phyloP scores from a whole-genome alignment of 2,797 vertebrate genomes.

The Danio kyathit region DNA sequence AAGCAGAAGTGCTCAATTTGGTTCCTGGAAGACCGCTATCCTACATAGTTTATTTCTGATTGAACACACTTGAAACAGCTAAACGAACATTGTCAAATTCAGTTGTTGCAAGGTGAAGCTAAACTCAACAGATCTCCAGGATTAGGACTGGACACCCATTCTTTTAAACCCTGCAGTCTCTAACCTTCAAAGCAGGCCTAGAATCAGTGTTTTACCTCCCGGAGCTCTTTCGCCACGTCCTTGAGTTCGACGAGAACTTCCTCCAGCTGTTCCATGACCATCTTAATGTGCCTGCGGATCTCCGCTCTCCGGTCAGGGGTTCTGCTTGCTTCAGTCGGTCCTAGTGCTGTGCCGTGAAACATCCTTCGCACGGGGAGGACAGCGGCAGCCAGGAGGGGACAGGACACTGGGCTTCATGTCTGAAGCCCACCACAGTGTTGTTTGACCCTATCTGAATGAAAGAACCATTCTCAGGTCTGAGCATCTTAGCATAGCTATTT shows the following conservation, averaged over 20 bases:
- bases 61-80: neutral
- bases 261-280: conserved; percentile 63
- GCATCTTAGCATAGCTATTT: conserved; percentile 26
- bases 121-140: neutral
- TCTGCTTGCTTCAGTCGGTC: conserved; percentile 36
- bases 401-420: conserved; percentile 55
- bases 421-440: conserved; percentile 36
- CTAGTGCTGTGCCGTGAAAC: conserved; percentile 49
- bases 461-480: neutral
- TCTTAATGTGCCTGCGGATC: conserved; percentile 59
- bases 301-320: conserved; percentile 50
- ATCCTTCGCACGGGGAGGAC: conserved; percentile 56
- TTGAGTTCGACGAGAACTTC: conserved; percentile 62
- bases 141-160: neutral
- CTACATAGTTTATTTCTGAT: neutral
- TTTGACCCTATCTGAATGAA: conserved; percentile 19
- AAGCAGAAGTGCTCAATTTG: neutral
- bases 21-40: neutral
- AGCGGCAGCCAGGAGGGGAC: conserved; percentile 40
- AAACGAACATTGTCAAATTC: neutral
- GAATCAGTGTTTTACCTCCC: conserved; percentile 55
- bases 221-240: conserved; percentile 60
- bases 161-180: neutral
- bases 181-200: neutral
- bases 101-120: neutral